phyloP scores from a whole-genome alignment of 1,140 invertebrate species.

The Heterodera schachtii region DNA sequence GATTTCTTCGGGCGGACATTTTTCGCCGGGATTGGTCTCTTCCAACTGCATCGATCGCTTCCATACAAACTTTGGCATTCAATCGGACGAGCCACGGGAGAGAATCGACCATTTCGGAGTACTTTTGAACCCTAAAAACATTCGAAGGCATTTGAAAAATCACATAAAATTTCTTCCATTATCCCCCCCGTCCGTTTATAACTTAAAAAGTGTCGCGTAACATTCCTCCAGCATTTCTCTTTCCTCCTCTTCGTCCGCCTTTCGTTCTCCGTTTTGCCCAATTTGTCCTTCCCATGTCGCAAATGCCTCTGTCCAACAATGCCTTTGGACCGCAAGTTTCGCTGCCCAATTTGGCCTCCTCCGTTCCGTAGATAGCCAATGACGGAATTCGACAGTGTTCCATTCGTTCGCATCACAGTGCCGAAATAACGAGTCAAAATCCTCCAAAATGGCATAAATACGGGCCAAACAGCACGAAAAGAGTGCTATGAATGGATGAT shows the following conservation, averaged over 20 bases:
- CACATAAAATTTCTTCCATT: not conserved
- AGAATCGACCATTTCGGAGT: not conserved
- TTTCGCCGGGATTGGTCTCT: not conserved
- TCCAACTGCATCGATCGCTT: constrained; percentile 21
- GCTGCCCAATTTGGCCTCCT: not conserved
- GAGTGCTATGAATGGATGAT: too few relatives aligned
- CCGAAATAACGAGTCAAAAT: not conserved
- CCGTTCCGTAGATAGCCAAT: not conserved
- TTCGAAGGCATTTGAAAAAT: not conserved
- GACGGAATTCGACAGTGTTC: not conserved
- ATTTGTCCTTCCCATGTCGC: not conserved
- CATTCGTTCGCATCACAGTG: not conserved
- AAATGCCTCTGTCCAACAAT: not conserved
- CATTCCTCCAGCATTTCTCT: not conserved
- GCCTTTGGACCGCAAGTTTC: not conserved
- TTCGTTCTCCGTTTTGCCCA: not conserved
- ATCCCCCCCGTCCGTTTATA: not conserved
- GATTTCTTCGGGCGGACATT: not conserved
- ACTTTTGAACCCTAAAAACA: constrained; percentile 11
- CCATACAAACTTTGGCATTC: constrained; percentile 18
- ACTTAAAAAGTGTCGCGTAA: constrained; percentile 11
- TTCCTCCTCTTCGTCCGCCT: not conserved
- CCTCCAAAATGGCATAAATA: not conserved
- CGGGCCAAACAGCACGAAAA: not conserved
- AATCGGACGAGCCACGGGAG: constrained; percentile 14